These are phyloP conservation scores for Pycnonotus jocosus DNA, from an alignment of 2,113 vertebrate genomes.

Conservation along the genomic window DNA sequence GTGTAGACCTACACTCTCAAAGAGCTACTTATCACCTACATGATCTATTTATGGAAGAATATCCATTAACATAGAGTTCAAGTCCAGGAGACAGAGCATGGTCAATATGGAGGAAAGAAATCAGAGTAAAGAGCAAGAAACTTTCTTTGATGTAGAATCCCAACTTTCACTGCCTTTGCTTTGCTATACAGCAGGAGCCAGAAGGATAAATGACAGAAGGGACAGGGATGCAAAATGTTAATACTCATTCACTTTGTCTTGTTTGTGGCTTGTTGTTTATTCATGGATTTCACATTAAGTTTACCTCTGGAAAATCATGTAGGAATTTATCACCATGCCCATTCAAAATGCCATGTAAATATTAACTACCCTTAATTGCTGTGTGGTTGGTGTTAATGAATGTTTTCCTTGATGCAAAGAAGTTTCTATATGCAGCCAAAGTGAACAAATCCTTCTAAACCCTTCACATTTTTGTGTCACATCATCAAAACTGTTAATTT, in stretches of 20 bases:
- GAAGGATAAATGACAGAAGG: neutral
- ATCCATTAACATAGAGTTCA: neutral
- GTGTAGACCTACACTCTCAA: slow-evolving; percentile 41
- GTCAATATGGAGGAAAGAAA: neutral
- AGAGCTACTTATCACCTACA: slow-evolving; percentile 53
- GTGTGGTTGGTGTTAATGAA: neutral
- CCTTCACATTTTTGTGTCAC: neutral
- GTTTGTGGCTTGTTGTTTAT: neutral
- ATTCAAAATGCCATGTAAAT: neutral
- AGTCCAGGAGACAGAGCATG: neutral
- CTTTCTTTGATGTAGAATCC: neutral
- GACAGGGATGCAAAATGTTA: neutral
- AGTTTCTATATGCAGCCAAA: neutral
- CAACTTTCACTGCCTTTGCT: neutral
- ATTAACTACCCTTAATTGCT: neutral
- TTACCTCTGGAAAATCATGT: neutral
- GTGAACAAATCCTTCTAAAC: neutral
- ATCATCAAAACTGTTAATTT: neutral
- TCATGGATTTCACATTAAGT: neutral
- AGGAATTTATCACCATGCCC: neutral
- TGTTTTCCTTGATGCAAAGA: neutral
- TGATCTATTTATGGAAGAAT: slow-evolving; percentile 50
- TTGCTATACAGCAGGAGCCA: neutral
- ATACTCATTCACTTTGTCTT: neutral
- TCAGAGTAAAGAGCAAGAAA: neutral